Evolutionary conservation across 2,797 vertebrate species (phyloP).

Genomic region (Neostethus bicornis): DNA sequence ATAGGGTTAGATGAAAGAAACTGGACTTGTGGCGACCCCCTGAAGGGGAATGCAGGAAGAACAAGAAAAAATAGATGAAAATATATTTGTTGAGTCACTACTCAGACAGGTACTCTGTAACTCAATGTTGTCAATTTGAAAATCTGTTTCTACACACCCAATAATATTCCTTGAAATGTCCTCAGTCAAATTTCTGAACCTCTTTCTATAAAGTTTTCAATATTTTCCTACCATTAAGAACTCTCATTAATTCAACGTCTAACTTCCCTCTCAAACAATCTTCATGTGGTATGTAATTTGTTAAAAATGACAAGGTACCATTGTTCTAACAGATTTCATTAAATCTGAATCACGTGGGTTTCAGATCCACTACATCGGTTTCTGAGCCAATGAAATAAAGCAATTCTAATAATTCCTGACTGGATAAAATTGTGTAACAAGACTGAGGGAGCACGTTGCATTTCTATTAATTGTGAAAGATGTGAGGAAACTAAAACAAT

Average conservation of each 20-base stretch:
- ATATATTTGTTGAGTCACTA: too few relatives aligned
- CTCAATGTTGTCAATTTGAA: background rate
- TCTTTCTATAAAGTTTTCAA: background rate
- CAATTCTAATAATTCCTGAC: slow-evolving; percentile 8
- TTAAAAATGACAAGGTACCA: background rate
- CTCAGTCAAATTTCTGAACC: too few relatives aligned
- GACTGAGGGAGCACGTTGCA: slow-evolving; percentile 19
- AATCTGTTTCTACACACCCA: background rate
- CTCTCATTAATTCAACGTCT: background rate
- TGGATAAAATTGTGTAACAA: slow-evolving; percentile 22
- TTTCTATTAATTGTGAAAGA: slow-evolving; percentile 35
- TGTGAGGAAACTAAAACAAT: slow-evolving; percentile 48
- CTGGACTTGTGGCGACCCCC: too few relatives aligned
- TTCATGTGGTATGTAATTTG: background rate
- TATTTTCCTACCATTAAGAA: background rate
- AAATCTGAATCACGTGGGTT: background rate
- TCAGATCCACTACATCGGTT: background rate
- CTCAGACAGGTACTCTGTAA: too few relatives aligned
- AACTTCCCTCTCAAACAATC: background rate
- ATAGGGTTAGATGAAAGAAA: too few relatives aligned
- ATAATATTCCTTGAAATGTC: background rate
- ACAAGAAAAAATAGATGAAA: too few relatives aligned
- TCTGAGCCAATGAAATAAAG: background rate
- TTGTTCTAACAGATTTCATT: slow-evolving; percentile 12
- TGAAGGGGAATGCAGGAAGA: too few relatives aligned